Conservation (phyloP, 1,140 invertebrate genomes). For the Drosophila nikananu region DNA sequence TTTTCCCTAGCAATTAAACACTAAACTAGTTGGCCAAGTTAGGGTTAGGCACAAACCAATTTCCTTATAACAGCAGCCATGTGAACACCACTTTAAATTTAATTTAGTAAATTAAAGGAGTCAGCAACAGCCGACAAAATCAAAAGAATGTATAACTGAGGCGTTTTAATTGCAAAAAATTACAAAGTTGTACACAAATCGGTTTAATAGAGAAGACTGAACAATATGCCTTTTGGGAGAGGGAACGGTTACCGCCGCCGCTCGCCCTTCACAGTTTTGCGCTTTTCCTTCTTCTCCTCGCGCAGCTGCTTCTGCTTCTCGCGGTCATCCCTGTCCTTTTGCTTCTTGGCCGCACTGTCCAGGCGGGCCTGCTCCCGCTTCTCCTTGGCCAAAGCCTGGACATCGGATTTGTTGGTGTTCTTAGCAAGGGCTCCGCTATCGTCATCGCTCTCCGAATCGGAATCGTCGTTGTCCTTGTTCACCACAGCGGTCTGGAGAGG, state of each 20-base stretch:
- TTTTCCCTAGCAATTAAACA: conserved; percentile 38
- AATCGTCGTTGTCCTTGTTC: conserved; percentile 82
- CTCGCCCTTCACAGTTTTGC: conserved; percentile 94
- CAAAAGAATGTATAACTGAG: conserved; percentile 35
- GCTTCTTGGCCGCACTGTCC: conserved; percentile 93
- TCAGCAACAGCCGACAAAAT: conserved; percentile 27
- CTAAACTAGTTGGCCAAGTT: conserved; percentile 55
- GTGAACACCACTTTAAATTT: conserved; percentile 59
- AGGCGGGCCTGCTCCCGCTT: conserved; percentile 91
- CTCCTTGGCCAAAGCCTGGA: conserved; percentile 90
- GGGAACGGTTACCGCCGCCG: conserved; percentile 90
- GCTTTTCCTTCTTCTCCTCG: conserved; percentile 95
- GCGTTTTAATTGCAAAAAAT: conserved; percentile 38
- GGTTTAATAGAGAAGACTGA: conserved; percentile 13
- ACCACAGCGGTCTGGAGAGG: conserved; percentile 64
- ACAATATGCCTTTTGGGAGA: not conserved
- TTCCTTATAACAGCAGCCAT: conserved; percentile 32
- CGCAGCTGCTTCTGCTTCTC: conserved; percentile 92
- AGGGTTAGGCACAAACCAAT: conserved; percentile 49
- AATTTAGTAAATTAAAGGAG: conserved; percentile 70
- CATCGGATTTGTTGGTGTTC: conserved; percentile 92
- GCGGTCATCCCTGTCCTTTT: conserved; percentile 94
- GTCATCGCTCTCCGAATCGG: conserved; percentile 84
- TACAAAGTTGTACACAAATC: conserved; percentile 23
- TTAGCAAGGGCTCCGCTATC: conserved; percentile 86